These are phyloP conservation scores for Prorops nasuta DNA, from an alignment of 1,140 invertebrate species.

Conservation along the genomic window DNA sequence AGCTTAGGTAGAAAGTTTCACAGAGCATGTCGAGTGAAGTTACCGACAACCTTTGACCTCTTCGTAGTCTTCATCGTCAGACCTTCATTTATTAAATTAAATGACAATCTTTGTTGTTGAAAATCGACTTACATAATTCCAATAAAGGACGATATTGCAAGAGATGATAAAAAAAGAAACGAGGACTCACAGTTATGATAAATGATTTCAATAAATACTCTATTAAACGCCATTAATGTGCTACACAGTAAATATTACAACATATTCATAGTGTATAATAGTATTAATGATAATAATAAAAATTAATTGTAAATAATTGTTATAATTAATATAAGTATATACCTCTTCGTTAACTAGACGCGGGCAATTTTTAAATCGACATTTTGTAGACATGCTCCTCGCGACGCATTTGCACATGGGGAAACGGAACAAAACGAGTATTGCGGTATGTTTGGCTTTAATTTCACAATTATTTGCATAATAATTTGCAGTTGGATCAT, in stretches of 20 bases:
- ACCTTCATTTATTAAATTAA: neutral
- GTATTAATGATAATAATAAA: slow-evolving; percentile 24
- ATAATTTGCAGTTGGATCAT: no score
- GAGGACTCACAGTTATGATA: neutral
- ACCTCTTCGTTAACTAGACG: neutral
- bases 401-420: slow-evolving; percentile 2
- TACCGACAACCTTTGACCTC: neutral
- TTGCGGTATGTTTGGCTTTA: no score
- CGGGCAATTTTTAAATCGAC: slow-evolving; percentile 5
- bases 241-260: slow-evolving; percentile 39
- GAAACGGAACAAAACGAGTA: neutral
- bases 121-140: neutral
- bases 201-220: slow-evolving; percentile 40
- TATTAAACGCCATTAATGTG: slow-evolving; percentile 38
- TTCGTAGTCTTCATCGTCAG: neutral
- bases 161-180: neutral
- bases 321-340: slow-evolving; percentile 19
- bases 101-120: neutral
- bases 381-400: neutral
- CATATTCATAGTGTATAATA: slow-evolving; percentile 20
- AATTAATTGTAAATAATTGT: slow-evolving; percentile 23
- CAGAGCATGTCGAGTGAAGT: neutral
- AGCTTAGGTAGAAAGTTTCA: neutral
- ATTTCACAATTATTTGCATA: no score
- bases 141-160: neutral